phyloP scores from a whole-genome alignment of 2,113 vertebrate species.

The Carettochelys insculpta region DNA sequence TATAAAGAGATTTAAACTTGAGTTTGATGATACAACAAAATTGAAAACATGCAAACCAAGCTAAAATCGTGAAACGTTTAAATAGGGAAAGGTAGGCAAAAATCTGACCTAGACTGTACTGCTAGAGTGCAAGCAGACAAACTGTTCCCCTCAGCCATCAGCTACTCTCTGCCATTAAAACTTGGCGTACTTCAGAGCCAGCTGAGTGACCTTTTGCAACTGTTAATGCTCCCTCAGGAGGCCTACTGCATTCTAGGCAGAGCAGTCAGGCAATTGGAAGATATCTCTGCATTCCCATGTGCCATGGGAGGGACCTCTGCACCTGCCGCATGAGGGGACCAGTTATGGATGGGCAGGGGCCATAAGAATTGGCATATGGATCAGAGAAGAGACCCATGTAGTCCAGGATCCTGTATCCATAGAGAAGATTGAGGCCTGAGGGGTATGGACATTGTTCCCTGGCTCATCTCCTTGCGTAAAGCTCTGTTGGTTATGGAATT shows the following conservation, averaged over 20 bases:
- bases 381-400: fast-evolving
- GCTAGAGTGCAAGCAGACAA: not conserved
- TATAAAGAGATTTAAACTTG: not conserved
- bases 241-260: not conserved
- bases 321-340: not conserved
- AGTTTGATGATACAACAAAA: not conserved
- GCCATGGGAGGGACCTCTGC: not conserved
- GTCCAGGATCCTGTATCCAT: not conserved
- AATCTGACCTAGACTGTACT: fast-evolving
- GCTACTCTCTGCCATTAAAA: not conserved
- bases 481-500: not conserved
- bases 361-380: not conserved
- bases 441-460: not conserved
- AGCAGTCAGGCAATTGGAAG: not conserved
- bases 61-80: not conserved
- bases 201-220: not conserved
- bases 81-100: not conserved
- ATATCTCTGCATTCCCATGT: not conserved
- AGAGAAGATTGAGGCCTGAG: not conserved
- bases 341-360: not conserved
- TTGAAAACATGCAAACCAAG: not conserved
- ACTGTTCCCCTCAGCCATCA: not conserved
- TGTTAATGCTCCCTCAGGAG: not conserved
- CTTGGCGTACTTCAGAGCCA: not conserved
- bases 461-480: not conserved